Percentiles rank a stretch among this genome's conserved stretches.
phyloP scores from a whole-genome alignment of 2,888 invertebrate species.

The Leptinotarsa tumamoca region DNA sequence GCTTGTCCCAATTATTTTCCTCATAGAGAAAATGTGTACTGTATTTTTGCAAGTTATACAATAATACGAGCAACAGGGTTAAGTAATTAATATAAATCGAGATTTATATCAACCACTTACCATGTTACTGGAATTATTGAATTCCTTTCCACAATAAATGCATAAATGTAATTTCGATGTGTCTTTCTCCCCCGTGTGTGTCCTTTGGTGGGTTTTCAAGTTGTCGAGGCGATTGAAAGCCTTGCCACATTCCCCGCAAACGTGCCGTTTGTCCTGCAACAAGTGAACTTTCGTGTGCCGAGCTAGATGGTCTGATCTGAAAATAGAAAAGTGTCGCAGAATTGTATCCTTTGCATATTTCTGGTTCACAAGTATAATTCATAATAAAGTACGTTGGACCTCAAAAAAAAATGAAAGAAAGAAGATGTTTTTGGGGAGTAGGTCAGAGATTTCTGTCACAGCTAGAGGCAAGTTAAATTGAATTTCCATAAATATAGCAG shows the following conservation, averaged over 20 bases:
- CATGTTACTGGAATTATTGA: conserved; percentile 68
- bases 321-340: conserved; percentile 48
- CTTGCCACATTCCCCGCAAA: conserved; percentile 75
- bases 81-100: conserved; percentile 45
- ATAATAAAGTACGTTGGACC: no score
- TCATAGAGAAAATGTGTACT: neutral
- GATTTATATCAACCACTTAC: conserved; percentile 55
- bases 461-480: no score
- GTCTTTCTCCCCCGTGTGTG: conserved; percentile 64
- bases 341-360: no score
- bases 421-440: no score
- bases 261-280: conserved; percentile 65
- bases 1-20: conserved; percentile 2
- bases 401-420: no score
- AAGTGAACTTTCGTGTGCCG: conserved; percentile 75
- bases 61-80: conserved; percentile 46
- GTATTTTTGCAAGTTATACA: conserved; percentile 32
- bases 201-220: conserved; percentile 64
- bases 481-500: no score
- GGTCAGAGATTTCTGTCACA: no score
- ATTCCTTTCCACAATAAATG: conserved; percentile 66
- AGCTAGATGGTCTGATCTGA: conserved; percentile 74
- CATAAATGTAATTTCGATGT: conserved; percentile 64
- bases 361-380: no score
- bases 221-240: conserved; percentile 71